These are phyloP conservation scores for Cydia amplana DNA, from an alignment of 1,140 invertebrate species.

Conservation along the genomic window DNA sequence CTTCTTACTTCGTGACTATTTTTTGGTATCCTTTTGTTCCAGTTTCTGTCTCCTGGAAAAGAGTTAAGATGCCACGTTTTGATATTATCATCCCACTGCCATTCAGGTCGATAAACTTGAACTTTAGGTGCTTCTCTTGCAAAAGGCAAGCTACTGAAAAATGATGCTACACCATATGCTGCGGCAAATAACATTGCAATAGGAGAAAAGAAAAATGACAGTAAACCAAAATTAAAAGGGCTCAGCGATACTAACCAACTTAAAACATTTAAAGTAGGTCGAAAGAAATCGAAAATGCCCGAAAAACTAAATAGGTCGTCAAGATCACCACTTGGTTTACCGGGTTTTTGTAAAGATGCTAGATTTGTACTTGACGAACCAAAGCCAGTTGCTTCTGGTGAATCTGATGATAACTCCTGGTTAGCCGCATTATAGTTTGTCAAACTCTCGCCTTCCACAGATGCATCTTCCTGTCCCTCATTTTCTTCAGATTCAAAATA, in stretches of 20 bases:
- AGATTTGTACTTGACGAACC: slow-evolving; percentile 49
- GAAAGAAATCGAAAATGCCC: slow-evolving; percentile 60
- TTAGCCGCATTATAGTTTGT: slow-evolving; percentile 60
- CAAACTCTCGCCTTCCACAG: slow-evolving; percentile 58
- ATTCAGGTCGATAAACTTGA: slow-evolving; percentile 53
- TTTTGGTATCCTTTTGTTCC: slow-evolving; percentile 36
- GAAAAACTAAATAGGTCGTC: slow-evolving; percentile 64
- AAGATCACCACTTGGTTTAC: slow-evolving; percentile 48
- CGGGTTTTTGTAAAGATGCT: slow-evolving; percentile 53
- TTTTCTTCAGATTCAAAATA: slow-evolving; percentile 61
- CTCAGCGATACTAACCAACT: slow-evolving; percentile 67
- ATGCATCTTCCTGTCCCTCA: slow-evolving; percentile 50
- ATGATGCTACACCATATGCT: slow-evolving; percentile 56
- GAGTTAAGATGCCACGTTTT: slow-evolving; percentile 60
- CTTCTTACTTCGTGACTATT: slow-evolving; percentile 39
- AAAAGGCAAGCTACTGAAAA: slow-evolving; percentile 59
- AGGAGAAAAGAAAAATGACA: slow-evolving; percentile 65
- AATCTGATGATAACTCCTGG: slow-evolving; percentile 41
- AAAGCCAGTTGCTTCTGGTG: slow-evolving; percentile 35
- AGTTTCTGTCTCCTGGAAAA: slow-evolving; percentile 47
- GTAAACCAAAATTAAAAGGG: slow-evolving; percentile 63
- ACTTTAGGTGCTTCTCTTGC: slow-evolving; percentile 62
- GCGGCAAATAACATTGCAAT: slow-evolving; percentile 65
- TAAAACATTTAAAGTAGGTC: slow-evolving; percentile 61
- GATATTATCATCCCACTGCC: slow-evolving; percentile 62